Conservation (phyloP, 2,797 vertebrate genomes). For the Zenarchopterus dispar region DNA sequence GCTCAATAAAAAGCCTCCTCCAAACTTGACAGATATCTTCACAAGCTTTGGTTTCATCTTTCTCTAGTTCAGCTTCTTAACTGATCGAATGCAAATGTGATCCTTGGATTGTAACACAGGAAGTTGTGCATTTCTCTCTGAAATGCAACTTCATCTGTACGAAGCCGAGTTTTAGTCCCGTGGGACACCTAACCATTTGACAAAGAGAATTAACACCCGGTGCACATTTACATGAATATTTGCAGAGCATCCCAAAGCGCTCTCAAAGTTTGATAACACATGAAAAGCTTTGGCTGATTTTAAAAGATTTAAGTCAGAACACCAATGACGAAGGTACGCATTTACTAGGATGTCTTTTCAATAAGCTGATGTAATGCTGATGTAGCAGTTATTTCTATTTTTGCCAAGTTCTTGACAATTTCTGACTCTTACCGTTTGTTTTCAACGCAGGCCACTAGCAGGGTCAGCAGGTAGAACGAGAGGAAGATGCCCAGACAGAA, state of each 20-base stretch:
- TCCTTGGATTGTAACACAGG: neutral
- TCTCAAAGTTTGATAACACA: too few relatives aligned
- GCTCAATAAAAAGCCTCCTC: too few relatives aligned
- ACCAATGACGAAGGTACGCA: too few relatives aligned
- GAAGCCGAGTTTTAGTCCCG: too few relatives aligned
- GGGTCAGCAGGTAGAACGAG: constrained; percentile 91
- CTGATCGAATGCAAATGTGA: neutral
- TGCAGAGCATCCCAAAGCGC: too few relatives aligned
- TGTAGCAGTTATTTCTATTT: too few relatives aligned
- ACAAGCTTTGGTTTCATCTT: neutral
- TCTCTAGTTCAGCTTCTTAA: neutral
- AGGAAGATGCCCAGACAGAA: constrained; percentile 96
- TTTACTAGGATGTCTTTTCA: too few relatives aligned
- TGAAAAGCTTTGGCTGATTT: too few relatives aligned
- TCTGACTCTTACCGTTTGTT: constrained; percentile 85
- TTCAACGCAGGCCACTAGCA: constrained; percentile 90
- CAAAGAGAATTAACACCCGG: neutral
- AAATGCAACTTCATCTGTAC: neutral
- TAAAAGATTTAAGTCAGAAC: too few relatives aligned
- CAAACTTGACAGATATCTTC: too few relatives aligned
- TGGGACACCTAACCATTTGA: neutral
- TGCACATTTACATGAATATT: too few relatives aligned
- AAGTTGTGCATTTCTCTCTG: neutral
- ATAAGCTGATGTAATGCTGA: too few relatives aligned
- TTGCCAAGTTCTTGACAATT: neutral